Base-by-base conservation (phyloP, 2,888 invertebrate genomes). In the Gari tellinella region DNA sequence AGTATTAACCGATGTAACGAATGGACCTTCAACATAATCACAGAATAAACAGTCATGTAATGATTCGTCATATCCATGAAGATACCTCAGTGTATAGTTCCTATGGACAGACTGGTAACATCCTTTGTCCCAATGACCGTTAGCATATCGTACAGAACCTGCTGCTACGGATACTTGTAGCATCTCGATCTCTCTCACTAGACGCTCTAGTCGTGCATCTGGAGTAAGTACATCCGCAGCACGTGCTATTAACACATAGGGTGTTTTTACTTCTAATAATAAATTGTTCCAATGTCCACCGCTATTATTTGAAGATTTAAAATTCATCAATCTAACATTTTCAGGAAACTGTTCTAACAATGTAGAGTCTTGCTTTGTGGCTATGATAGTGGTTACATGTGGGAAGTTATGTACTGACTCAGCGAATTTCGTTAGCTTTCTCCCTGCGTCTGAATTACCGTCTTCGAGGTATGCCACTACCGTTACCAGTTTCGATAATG, bases 41-140 rank as follows among this genome's bases (percentile, higher is more conserved):
- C 90, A 90, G 49, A 81, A 82, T 75, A 90, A 81, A 64, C 90
- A 90, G 61, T 89, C 90, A 14, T 86, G 82, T 2, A 70, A 46
- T 0, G 90, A 90, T 53, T 84, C 76, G n/a, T 83, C 81, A 53
- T 90, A 90, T 4, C 90, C 90, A 23, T 83, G 72, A 0, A 73
- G 53, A 60, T 85, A 88, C 2, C 58, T 67, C 17, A 90, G 75
- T 10, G 85, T 80, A 64, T 86, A 89, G 65, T 89, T 88, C 38
- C 72, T 79, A 37, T 86, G 80, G 2, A 80, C 75, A 0, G 75
- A 65, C 65, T 90, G 90, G 38, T 83, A 83, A 70, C 91, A 91
- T 0, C 82, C 83, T 37, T 76, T 72, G 38, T 60, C 51, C 90
- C 90, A 91, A 26, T 84, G 82, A 2, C 90, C 89, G 31, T 73